phyloP scores from a whole-genome alignment of 1,140 invertebrate species.

The Euwallacea similis region DNA sequence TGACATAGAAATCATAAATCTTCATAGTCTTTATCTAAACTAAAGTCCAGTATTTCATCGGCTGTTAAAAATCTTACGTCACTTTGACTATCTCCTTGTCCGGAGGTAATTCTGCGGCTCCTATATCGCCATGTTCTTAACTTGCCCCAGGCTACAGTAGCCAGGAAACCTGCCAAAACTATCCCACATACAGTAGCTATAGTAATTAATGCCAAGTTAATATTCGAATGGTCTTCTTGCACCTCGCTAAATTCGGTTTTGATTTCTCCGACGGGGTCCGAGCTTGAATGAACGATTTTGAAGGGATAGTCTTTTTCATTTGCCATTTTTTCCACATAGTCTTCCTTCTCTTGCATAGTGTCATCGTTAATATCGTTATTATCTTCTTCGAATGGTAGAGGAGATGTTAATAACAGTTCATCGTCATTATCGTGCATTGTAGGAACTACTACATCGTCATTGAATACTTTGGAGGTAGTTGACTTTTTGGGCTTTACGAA shows the following conservation, averaged over 20 bases:
- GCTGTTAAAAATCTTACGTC: conserved; percentile 61
- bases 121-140: conserved; percentile 1
- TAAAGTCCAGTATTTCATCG: conserved; percentile 61
- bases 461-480: not conserved
- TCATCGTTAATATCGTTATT: conserved; percentile 24
- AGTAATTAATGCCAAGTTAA: not conserved
- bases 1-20: conserved; percentile 23
- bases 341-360: conserved; percentile 20
- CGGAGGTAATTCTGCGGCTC: conserved; percentile 17
- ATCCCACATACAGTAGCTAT: conserved; percentile 13
- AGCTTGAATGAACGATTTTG: not conserved
- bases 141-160: conserved; percentile 10
- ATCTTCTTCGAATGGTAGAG: conserved; percentile 3
- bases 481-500: conserved; percentile 18
- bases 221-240: conserved; percentile 2
- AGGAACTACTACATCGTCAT: conserved; percentile 22
- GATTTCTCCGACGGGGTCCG: conserved; percentile 12
- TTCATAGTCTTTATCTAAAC: conserved; percentile 51
- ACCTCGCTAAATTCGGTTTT: conserved; percentile 20
- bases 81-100: conserved; percentile 52
- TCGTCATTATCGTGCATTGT: conserved; percentile 18
- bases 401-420: conserved; percentile 12
- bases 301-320: conserved; percentile 8
- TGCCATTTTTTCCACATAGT: conserved; percentile 23
- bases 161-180: conserved; percentile 12